Evolutionary conservation across 2,113 vertebrate genomes (phyloP), one percentile per base, ranked within the genome.

Genomic region (Leucoraja erinaceus): DNA sequence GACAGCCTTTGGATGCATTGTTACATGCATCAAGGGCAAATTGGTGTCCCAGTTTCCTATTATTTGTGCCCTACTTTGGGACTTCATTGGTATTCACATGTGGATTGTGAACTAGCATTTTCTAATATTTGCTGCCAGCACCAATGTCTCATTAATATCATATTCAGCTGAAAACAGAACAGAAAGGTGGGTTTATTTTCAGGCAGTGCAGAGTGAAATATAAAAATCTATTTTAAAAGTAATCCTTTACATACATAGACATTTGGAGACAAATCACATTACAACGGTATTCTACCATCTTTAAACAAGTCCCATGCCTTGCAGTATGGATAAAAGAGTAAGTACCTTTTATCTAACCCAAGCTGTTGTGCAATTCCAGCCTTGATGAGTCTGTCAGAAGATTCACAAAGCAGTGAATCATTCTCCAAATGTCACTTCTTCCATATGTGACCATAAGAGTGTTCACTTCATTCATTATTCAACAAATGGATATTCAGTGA

Each of bases 81-180:
- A 47, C 66, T 54, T 72, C 33, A 91, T 91, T 91, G 68, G 90
- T 91, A 91, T 91, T 74, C 90, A 91, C 68, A 91, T 91, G 90
- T 72, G 66, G 4, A 72, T 72, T 72, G 68, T 91, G 90, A 91
- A 91, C 90, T 54, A 47, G 90, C 90, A 91, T 38, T 72, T 74
- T 91, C 90, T 91, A 72, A 91, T 91, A 33, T 91, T 74, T 91
- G 38, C 90, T 91, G 90, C 38, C 20, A 54, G 68, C 70, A 1
- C 66, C 33, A 10, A 91, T 91, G 70, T 91, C 66, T 28, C 68
- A 74, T 91, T 72, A 68, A 72, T 4, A 12, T 70, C 70, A 38
- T 38, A 47, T 31, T 74, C 81, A 54, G 72, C 9, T 31, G 63
- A 74, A 66, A 91, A 22, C 68, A 72, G 66, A 38, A 54, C 10